Evolutionary conservation across 1,140 invertebrate genomes (phyloP), one percentile per base, ranked within the genome.

Genomic region (Cydia pomonella): DNA sequence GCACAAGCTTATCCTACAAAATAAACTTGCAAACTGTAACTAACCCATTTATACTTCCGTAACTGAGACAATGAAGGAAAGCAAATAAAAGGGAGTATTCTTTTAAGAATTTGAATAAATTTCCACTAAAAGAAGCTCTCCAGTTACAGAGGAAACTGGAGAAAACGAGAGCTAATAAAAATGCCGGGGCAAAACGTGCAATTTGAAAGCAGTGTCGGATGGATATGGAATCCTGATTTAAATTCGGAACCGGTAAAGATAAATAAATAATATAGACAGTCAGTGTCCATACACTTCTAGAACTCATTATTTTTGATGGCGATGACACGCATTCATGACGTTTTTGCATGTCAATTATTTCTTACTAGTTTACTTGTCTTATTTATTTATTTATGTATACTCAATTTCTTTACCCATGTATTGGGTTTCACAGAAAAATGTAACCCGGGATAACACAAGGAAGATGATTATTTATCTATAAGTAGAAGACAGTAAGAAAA

Each of bases 81-180:
- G 78, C 78, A 80, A 82, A 83, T 77, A 82, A 84, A 84, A 84
- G 71, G 78, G 82, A 88, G 82, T 86, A 87, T 87, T 87, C 84
- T 87, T 86, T 85, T 80, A 85, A 84, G 85, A 91, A 90, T 91
- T 90, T 90, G 90, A 91, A 91, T 90, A 90, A 87, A 89, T 85
- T 83, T 85, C 79, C 77, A 81, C 80, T 83, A 81, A 79, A 82
- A 82, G 69, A 74, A 80, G 64, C 29, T 69, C 80, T 92, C 87
- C 79, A 80, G 84, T 92, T 92, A 85, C 90, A 87, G 83, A 88
- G 87, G 82, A 83, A 87, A 84, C 90, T 86, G 83, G 87, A 87
- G 82, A 84, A 87, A 87, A 84, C 76, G 82, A 79, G 73, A 82
- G 80, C 84, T 88, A 89, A 92, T 91, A 91, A 91, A 91, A 91